Evolutionary conservation across 2,113 vertebrate genomes (phyloP).

Genomic region (Alethe castanea): DNA sequence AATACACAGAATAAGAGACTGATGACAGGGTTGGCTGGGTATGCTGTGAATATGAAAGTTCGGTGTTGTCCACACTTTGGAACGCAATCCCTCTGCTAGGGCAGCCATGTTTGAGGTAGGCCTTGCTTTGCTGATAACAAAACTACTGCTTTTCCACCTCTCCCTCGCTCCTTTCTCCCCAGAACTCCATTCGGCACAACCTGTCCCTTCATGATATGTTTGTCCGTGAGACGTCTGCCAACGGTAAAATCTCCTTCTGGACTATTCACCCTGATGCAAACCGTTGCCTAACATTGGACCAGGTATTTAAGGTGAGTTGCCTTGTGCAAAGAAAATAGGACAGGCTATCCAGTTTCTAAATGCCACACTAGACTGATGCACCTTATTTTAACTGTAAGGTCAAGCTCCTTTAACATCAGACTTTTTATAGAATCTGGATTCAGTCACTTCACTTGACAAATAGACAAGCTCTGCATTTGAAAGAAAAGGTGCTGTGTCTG

Average conservation of each 20-base stretch:
- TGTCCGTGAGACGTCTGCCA: conserved; percentile 82
- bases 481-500: neutral
- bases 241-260: conserved; percentile 91
- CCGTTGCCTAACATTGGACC: conserved; percentile 88
- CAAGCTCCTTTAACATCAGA: neutral
- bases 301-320: conserved; percentile 87
- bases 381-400: neutral
- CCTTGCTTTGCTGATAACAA: neutral
- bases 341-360: neutral
- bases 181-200: conserved; percentile 98
- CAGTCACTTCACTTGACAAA: neutral
- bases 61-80: neutral
- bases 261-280: conserved; percentile 94
- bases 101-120: neutral
- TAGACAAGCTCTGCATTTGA: neutral
- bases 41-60: neutral
- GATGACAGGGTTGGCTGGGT: neutral
- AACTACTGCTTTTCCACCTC: neutral
- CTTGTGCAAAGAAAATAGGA: neutral
- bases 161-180: neutral
- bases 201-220: conserved; percentile 97
- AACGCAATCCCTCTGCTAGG: neutral
- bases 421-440: neutral
- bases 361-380: neutral
- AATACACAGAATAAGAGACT: neutral